phyloP scores from a whole-genome alignment of 2,797 vertebrate genomes.

The Sciurus vulgaris region DNA sequence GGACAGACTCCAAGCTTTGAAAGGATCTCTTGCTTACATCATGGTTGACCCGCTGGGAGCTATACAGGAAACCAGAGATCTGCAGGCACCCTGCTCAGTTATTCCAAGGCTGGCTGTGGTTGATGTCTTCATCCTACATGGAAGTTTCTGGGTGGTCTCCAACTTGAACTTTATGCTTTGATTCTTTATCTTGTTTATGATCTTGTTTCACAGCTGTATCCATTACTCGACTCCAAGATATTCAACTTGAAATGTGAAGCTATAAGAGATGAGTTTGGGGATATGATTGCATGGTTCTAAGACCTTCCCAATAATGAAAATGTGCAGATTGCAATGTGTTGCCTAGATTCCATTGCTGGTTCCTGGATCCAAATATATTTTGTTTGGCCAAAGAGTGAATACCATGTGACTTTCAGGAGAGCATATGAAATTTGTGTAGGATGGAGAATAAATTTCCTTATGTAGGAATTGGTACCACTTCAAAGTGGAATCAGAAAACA shows the following conservation, averaged over 20 bases:
- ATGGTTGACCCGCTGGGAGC: not conserved
- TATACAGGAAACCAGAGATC: not conserved
- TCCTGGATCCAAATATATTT: not conserved
- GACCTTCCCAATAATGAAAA: not conserved
- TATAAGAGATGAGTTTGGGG: not conserved
- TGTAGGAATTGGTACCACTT: not conserved
- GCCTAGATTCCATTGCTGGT: not conserved
- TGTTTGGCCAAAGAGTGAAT: not conserved
- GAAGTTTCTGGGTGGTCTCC: constrained; percentile 38
- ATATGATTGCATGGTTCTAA: not conserved
- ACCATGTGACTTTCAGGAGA: not conserved
- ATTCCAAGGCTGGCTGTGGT: not conserved
- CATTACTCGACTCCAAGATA: not conserved
- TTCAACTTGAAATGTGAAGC: not conserved
- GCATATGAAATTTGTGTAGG: not conserved
- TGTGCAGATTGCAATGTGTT: not conserved
- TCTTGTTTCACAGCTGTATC: constrained; percentile 40
- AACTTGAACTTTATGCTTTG: not conserved
- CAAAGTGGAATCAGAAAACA: constrained; percentile 16
- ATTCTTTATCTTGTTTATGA: constrained; percentile 26
- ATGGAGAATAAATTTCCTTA: not conserved
- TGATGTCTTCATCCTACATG: not conserved
- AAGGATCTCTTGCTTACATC: not conserved
- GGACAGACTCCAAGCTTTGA: not conserved
- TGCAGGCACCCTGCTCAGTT: not conserved